Base-by-base conservation (phyloP, 2,113 vertebrate genomes). In the Sclerurus mexicanus region DNA sequence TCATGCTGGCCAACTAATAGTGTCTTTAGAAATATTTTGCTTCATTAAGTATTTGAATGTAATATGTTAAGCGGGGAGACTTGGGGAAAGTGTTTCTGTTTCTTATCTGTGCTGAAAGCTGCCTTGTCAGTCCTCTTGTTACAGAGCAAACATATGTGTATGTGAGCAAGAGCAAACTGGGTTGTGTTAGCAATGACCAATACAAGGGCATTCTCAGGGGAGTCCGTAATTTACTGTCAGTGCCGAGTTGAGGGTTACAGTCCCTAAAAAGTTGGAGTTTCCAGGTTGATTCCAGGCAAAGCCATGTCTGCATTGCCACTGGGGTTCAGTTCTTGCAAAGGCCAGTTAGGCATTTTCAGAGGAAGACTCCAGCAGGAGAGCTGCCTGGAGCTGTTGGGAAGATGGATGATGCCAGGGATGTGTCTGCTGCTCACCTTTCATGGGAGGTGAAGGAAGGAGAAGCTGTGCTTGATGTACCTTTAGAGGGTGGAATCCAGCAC, bases 381-480 rank as follows among this genome's bases (percentile, higher is more conserved):
- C 27, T 27, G 24, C 37, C 49, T 3, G 3, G 46, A 74, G 55
- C 42, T 62, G 8, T 5, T 5, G 3, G 19, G 47, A 56, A 71
- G 37, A 39, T 12, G 14, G 25, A 8, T 30, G 58, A 24, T 0
- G 2, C 27, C 30, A 30, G 27, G 58, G 9, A 14, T 53, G 35
- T 35, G 21, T 67, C 10, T 39, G 37, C 37, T 64, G 64, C 40
- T 24, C 0, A 0, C 10, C 12, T 6, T 56, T 47, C 5, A 0
- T 0, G 3, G 53, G 14, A 64, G 12, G 9, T 4, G 3, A 20
- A 31, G 20, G 52, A 67, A 75, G 10, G n/a, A 49, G 33, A 23
- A 68, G 15, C 21, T 39, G 35, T 53, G 19, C 25, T 47, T 73
- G 16, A 12, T 4, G 9, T n/a, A 28, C 25, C 14, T 68, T 18